Conservation (phyloP, 2,797 vertebrate genomes). For the Diceros bicornis region DNA sequence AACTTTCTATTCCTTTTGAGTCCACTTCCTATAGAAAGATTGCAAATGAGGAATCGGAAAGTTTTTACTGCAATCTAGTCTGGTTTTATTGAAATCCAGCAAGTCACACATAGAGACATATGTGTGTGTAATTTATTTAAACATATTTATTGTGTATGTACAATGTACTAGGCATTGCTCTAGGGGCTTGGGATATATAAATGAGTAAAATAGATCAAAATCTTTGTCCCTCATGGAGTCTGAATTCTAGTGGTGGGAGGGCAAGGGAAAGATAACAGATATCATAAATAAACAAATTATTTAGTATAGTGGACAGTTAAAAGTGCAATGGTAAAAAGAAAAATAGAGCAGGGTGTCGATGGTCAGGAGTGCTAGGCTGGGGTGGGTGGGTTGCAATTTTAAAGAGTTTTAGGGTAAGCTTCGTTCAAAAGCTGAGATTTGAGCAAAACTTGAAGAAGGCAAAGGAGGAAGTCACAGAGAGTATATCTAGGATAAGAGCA, state of each 20-base stretch:
- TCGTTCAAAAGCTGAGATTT: not conserved
- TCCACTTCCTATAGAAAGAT: not conserved
- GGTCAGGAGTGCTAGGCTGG: not conserved
- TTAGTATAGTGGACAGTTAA: not conserved
- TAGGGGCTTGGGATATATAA: not conserved
- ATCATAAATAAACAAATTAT: not conserved
- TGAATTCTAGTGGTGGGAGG: not conserved
- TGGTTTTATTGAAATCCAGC: slow-evolving; percentile 4
- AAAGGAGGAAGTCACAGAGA: not conserved
- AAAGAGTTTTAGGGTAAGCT: not conserved
- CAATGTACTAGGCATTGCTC: not conserved
- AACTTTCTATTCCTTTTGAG: not conserved
- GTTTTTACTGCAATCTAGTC: not conserved
- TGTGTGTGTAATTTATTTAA: not conserved
- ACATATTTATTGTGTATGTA: not conserved
- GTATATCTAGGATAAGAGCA: not conserved
- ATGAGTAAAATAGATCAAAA: not conserved
- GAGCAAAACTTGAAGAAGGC: not conserved
- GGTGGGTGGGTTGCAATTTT: not conserved
- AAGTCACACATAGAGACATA: not conserved
- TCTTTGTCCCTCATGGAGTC: not conserved
- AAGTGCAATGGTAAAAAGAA: not conserved
- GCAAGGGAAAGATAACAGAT: not conserved
- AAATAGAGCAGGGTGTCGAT: not conserved
- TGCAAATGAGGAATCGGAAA: not conserved